Percentiles rank a stretch among this genome's conserved stretches.
phyloP scores from a whole-genome alignment of 2,113 vertebrate species.

The Tautogolabrus adspersus region DNA sequence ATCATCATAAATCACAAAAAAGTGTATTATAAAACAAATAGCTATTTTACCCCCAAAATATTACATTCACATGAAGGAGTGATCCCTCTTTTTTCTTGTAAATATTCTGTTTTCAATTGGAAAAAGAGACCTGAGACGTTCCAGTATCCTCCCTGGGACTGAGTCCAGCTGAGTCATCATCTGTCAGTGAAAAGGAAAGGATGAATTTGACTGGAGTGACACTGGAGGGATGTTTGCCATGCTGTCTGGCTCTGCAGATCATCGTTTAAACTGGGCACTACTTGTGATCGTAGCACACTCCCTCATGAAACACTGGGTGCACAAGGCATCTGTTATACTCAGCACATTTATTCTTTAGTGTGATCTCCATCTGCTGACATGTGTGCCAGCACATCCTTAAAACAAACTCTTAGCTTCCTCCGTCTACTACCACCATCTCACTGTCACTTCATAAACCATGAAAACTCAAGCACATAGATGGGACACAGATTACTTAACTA shows the following conservation, averaged over 20 bases:
- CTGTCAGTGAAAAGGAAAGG: constrained; percentile 44
- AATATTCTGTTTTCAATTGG: no score
- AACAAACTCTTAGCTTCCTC: constrained; percentile 33
- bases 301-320: constrained; percentile 38
- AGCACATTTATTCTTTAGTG: constrained; percentile 54
- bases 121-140: not conserved
- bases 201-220: constrained; percentile 49
- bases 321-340: constrained; percentile 58
- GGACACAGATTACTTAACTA: not conserved
- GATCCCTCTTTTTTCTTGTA: no score
- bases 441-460: not conserved
- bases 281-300: constrained; percentile 23
- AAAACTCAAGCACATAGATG: not conserved
- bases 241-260: constrained; percentile 61
- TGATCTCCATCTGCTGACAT: constrained; percentile 54
- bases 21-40: no score
- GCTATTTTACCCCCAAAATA: no score
- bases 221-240: constrained; percentile 56
- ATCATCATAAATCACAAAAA: no score
- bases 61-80: no score
- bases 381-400: constrained; percentile 26
- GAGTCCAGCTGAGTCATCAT: constrained; percentile 53
- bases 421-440: not conserved
- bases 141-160: not conserved
- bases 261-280: constrained; percentile 60